Evolutionary conservation across 2,888 invertebrate species (phyloP).

Genomic region (Lathronympha strigana): DNA sequence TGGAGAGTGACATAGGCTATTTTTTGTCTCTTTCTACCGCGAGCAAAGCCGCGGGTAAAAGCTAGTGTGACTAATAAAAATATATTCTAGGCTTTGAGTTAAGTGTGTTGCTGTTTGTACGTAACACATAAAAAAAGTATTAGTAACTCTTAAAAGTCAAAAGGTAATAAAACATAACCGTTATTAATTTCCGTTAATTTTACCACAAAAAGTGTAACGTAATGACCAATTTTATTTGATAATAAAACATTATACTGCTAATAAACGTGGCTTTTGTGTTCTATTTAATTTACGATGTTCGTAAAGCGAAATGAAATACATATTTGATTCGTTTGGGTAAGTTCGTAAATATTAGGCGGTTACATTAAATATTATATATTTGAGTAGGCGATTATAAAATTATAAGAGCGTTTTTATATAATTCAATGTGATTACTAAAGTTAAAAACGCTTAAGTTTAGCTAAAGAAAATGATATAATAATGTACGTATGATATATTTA

Average conservation of each 20-base stretch:
- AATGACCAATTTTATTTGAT: constrained; percentile 35
- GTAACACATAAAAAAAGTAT: background rate
- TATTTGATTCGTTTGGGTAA: constrained; percentile 29
- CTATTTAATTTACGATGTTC: constrained; percentile 33
- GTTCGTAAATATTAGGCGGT: constrained; percentile 18
- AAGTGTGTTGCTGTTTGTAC: too few species aligned
- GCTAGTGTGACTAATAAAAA: too few species aligned
- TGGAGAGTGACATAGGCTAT: too few species aligned
- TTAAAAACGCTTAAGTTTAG: too few species aligned
- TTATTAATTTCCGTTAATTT: constrained; percentile 11
- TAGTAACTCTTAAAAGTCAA: background rate
- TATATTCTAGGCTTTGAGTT: too few species aligned
- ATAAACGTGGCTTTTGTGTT: constrained; percentile 38
- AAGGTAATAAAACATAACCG: background rate
- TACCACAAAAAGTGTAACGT: constrained; percentile 37
- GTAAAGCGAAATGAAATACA: constrained; percentile 37
- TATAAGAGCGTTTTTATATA: too few species aligned
- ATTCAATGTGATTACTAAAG: too few species aligned
- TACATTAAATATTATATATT: constrained; percentile 3
- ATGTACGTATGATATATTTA: too few species aligned
- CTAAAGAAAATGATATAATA: too few species aligned
- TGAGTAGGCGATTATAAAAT: too few species aligned
- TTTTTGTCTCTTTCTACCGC: too few species aligned
- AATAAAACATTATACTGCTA: constrained; percentile 39
- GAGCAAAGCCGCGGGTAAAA: too few species aligned